Evolutionary conservation across 2,113 vertebrate genomes (phyloP).

Genomic region (Centropus unirufus): DNA sequence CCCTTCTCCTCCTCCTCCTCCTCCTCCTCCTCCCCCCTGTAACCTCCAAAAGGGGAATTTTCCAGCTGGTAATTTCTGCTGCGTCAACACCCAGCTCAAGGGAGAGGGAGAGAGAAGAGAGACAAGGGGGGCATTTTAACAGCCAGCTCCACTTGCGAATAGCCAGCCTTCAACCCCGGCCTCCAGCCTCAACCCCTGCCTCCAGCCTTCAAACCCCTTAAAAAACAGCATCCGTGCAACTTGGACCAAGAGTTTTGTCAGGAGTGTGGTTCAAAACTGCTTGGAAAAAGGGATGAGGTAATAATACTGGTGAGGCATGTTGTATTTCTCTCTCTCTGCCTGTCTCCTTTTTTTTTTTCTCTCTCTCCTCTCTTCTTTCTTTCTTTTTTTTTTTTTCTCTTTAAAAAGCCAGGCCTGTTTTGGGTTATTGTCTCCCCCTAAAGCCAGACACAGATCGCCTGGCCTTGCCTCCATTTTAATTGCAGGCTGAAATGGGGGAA

Average conservation of each 20-base stretch:
- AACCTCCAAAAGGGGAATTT: constrained; percentile 90
- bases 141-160: constrained; percentile 66
- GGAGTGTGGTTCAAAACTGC: constrained; percentile 67
- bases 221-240: constrained; percentile 70
- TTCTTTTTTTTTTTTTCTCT: not conserved
- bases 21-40: constrained; percentile 53
- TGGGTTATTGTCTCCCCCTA: constrained; percentile 83
- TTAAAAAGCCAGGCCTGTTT: constrained; percentile 54
- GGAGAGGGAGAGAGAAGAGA: constrained; percentile 75
- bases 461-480: constrained; percentile 90
- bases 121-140: constrained; percentile 77
- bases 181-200: constrained; percentile 45
- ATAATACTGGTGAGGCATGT: constrained; percentile 64
- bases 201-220: constrained; percentile 47
- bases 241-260: constrained; percentile 73
- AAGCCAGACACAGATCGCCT: constrained; percentile 76
- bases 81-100: constrained; percentile 91
- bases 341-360: not conserved
- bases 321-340: constrained; percentile 48
- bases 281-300: constrained; percentile 76
- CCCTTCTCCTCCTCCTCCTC: no score
- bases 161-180: constrained; percentile 45
- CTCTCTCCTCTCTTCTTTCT: not conserved
- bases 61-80: constrained; percentile 95
- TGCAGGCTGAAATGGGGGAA: constrained; percentile 64